Evolutionary conservation across 2,888 invertebrate species (phyloP), one percentile per base, ranked within the genome.

Genomic region (Trypoxylon attenuatum): DNA sequence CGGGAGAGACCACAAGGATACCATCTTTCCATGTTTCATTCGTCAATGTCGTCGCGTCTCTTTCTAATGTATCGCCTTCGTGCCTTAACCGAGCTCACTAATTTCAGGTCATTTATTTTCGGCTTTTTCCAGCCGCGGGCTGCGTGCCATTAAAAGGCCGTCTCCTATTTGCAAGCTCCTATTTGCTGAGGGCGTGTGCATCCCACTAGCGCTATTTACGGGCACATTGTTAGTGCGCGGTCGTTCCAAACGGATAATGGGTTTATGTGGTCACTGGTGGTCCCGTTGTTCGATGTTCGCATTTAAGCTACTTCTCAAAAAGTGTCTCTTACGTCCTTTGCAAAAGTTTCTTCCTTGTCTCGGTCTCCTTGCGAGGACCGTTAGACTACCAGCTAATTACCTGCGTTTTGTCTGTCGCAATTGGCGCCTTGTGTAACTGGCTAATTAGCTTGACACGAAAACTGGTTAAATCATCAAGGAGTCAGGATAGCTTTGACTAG

Each of bases 1-100:
- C 43, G 43, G 38, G 49, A 60, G 49, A 38, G 60, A 55, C 74
- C 64, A 41, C 52, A 41, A 49, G 45, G 25, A 56, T 81, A 77
- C 71, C n/a, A n/a, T n/a, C 75, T 82, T 80, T 80, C 78, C 76
- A 73, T 57, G 78, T 77, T 80, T 73, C 82, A 84, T 85, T 77
- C 81, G 83, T 84, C 84, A 84, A 79, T 73, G 84, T 84, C 84
- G 80, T 57, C 62, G 66, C 56, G 67, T 73, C 71, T 56, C 57
- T 71, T 69, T 33, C 65, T 56, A 46, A 58, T 72, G 69, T 68
- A 67, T 65, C 66, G 71, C 66, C 71, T 78, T 52, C 39, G 38
- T 46, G 41, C 61, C 65, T 56, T 62, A 71, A 75, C 73, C 73
- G 55, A 73, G 66, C 76, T 65, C 69, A 60, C 76, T 79, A 80